These are phyloP conservation scores for Drosophila grimshawi DNA, from an alignment of 1,140 invertebrate genomes.

Conservation along the genomic window DNA sequence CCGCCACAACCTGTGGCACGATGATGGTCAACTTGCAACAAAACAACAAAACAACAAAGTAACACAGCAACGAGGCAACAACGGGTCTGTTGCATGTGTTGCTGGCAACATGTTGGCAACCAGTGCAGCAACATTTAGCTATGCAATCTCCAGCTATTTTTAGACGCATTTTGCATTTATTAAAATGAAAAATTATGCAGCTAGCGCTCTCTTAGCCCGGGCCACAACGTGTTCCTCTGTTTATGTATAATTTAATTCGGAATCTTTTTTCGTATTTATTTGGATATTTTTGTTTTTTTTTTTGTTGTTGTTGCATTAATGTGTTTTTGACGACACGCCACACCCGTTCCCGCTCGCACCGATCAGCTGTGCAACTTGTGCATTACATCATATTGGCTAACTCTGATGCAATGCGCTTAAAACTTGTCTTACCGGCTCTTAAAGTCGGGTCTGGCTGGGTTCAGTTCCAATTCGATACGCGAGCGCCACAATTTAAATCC, in stretches of 20 bases:
- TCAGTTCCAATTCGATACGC: conserved; percentile 77
- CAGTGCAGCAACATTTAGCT: conserved; percentile 65
- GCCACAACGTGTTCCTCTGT: conserved; percentile 12
- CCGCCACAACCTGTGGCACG: conserved; percentile 46
- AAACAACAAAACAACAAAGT: no score
- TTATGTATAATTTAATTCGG: conserved; percentile 32
- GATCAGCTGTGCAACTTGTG: conserved; percentile 42
- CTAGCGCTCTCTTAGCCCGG: conserved; percentile 11
- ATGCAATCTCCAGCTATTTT: conserved; percentile 61
- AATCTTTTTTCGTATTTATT: conserved; percentile 13
- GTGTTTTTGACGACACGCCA: conserved; percentile 53
- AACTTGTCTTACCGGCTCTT: conserved; percentile 76
- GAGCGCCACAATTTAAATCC: conserved; percentile 79
- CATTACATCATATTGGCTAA: conserved; percentile 74
- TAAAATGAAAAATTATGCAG: conserved; percentile 77
- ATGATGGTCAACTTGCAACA: background rate
- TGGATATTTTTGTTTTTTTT: conserved; percentile 33
- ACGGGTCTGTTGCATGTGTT: conserved; percentile 31
- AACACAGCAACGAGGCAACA: background rate
- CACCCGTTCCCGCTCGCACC: background rate
- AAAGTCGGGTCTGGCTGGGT: background rate
- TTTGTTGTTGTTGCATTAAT: conserved; percentile 57
- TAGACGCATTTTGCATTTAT: conserved; percentile 72
- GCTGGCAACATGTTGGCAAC: conserved; percentile 63
- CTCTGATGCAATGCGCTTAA: conserved; percentile 75